These are phyloP conservation scores for Bubo bubo DNA, from an alignment of 2,113 vertebrate species.

Conservation along the genomic window DNA sequence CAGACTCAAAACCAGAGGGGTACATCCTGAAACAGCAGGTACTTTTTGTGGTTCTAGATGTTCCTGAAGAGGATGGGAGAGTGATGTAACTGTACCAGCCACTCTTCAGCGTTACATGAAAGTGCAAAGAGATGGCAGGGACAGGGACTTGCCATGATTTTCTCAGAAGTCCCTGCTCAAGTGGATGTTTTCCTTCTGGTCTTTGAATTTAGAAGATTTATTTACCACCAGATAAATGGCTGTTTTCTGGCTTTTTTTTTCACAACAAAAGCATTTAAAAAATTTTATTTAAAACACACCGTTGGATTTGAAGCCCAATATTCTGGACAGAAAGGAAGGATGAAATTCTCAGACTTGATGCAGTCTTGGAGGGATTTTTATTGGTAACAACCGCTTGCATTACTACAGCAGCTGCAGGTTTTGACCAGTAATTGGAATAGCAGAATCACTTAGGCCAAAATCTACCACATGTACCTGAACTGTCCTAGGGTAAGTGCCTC, in stretches of 20 bases:
- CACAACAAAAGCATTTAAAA: not conserved
- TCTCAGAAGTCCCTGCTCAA: not conserved
- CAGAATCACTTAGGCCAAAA: not conserved
- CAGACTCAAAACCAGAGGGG: not conserved
- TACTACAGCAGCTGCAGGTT: not conserved
- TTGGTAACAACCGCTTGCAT: not conserved
- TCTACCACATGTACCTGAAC: not conserved
- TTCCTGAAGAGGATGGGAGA: not conserved
- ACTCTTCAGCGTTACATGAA: not conserved
- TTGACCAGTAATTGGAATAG: not conserved
- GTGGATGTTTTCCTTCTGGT: not conserved
- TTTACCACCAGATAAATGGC: not conserved
- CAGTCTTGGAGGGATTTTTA: not conserved
- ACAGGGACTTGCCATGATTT: not conserved
- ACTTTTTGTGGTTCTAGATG: not conserved
- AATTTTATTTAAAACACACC: not conserved
- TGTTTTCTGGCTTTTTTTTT: not conserved
- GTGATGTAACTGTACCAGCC: not conserved
- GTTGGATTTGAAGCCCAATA: accelerated
- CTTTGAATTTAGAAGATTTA: not conserved
- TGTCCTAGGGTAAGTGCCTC: not conserved
- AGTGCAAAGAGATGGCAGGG: not conserved
- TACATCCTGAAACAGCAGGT: not conserved
- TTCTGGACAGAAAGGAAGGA: not conserved
- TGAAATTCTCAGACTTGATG: not conserved